These are phyloP conservation scores for Metalampra italica DNA, from an alignment of 2,888 invertebrate genomes.

Conservation along the genomic window DNA sequence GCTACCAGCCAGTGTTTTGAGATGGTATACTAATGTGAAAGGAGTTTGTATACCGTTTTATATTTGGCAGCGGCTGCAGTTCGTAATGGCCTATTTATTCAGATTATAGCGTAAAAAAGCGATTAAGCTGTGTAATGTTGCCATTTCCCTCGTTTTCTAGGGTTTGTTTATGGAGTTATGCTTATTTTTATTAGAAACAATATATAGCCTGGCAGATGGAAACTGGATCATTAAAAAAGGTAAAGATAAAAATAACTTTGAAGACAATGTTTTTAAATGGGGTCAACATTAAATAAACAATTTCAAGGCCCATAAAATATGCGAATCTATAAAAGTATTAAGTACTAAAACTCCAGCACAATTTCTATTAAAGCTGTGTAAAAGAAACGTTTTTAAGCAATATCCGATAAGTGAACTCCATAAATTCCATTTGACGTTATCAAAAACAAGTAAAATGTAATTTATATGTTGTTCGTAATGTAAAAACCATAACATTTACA, in stretches of 20 bases:
- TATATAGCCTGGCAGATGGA: too few relatives aligned
- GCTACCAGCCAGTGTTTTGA: conserved; percentile 34
- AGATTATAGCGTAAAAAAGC: conserved; percentile 11
- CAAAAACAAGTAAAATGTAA: conserved; percentile 7
- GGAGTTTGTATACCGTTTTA: conserved; percentile 23
- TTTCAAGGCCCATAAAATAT: background rate
- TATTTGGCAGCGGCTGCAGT: conserved; percentile 25
- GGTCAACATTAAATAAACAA: background rate
- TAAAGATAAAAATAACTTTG: too few relatives aligned
- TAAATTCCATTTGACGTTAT: conserved; percentile 3
- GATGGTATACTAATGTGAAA: conserved; percentile 30
- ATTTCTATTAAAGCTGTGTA: background rate
- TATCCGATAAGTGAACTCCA: conserved; percentile 1
- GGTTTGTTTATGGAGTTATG: background rate
- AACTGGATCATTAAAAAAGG: too few relatives aligned
- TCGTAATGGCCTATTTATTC: conserved; percentile 19
- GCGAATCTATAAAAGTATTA: background rate
- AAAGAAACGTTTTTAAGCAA: background rate
- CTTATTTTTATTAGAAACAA: background rate
- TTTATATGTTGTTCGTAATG: conserved; percentile 12
- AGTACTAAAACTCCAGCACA: background rate
- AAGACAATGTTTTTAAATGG: too few relatives aligned
- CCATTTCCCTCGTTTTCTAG: conserved; percentile 2
- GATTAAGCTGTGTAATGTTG: conserved; percentile 9
- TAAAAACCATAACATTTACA: conserved; percentile 4